Conservation (phyloP, 2,888 invertebrate genomes). For the Blera fallax region DNA sequence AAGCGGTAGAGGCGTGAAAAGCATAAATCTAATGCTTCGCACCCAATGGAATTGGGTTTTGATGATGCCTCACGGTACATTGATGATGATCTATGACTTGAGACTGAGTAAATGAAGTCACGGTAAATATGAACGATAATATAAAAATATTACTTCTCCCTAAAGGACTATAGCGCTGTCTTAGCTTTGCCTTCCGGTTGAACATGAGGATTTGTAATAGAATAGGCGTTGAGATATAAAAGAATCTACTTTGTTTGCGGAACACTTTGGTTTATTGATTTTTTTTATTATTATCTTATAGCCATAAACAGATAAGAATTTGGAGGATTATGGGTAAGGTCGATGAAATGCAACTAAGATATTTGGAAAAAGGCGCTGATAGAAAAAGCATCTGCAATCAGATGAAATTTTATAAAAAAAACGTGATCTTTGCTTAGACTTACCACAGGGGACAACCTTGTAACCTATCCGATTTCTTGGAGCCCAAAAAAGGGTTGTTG, state of each 20-base stretch:
- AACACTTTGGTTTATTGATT: slow-evolving; percentile 26
- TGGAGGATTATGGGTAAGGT: not conserved
- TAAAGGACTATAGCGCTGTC: not conserved
- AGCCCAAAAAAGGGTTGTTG: too few relatives aligned
- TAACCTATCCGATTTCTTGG: too few relatives aligned
- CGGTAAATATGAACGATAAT: slow-evolving; percentile 9
- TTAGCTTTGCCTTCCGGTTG: not conserved
- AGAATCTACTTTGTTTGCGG: not conserved
- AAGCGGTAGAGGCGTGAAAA: slow-evolving; percentile 7
- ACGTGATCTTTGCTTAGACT: too few relatives aligned
- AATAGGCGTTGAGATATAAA: not conserved
- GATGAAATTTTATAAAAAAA: too few relatives aligned
- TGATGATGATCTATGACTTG: slow-evolving; percentile 49
- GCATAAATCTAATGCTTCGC: slow-evolving; percentile 36
- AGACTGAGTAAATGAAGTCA: not conserved
- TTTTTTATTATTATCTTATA: not conserved
- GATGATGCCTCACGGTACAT: slow-evolving; percentile 9
- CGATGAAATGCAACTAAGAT: too few relatives aligned
- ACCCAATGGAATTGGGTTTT: slow-evolving; percentile 31
- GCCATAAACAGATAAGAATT: not conserved
- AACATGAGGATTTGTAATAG: not conserved
- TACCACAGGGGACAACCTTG: too few relatives aligned
- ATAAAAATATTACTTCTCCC: slow-evolving; percentile 26
- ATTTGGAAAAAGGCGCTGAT: too few relatives aligned
- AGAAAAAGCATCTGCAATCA: too few relatives aligned